A percentile compares a stretch with the other conserved stretches of the same genome.
Evolutionary conservation across 2,888 invertebrate species (phyloP).

Genomic region (Idaea aversata): DNA sequence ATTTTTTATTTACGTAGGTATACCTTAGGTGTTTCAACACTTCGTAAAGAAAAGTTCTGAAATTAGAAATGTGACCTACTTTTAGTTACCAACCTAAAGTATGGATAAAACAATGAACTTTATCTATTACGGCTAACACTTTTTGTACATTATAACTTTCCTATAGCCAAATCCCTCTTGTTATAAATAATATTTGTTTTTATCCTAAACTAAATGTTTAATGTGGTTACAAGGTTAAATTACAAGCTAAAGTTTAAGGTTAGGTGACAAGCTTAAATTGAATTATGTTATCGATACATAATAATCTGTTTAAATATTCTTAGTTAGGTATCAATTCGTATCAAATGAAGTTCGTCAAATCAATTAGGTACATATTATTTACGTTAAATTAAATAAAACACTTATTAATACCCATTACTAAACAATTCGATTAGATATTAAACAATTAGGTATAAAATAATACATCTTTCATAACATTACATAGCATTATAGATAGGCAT

Average conservation of each 20-base stretch:
- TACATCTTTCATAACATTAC: too few species aligned
- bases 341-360: too few species aligned
- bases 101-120: neutral
- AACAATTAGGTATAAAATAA: too few species aligned
- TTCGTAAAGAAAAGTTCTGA: neutral
- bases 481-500: too few species aligned
- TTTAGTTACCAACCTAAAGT: neutral
- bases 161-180: neutral
- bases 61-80: neutral
- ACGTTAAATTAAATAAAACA: too few species aligned
- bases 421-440: too few species aligned
- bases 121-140: neutral
- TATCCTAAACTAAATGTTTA: neutral
- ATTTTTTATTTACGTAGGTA: too few species aligned
- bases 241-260: too few species aligned
- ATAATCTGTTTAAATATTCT: neutral
- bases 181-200: neutral
- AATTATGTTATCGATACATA: neutral
- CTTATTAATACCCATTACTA: too few species aligned
- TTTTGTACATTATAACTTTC: neutral
- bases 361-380: too few species aligned
- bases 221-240: neutral
- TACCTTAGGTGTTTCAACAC: too few species aligned
- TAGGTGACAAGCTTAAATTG: too few species aligned
- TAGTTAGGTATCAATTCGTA: neutral